Evolutionary conservation across 2,113 vertebrate species (phyloP).

Genomic region (Anhinga anhinga): DNA sequence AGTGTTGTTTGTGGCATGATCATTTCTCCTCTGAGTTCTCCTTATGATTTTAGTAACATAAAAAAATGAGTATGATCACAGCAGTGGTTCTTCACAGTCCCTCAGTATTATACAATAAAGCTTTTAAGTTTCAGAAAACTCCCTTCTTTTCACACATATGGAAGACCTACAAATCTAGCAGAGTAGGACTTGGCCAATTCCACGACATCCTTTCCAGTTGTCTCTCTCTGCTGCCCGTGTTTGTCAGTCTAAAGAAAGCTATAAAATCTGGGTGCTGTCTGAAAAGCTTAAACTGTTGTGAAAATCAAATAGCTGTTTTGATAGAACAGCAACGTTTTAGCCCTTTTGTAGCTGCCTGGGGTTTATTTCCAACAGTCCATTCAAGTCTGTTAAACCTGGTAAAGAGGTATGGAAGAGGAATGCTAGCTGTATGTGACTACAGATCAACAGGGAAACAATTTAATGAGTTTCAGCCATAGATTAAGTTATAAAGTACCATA

Average conservation of each 20-base stretch:
- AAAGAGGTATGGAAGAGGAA: background rate
- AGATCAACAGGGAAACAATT: background rate
- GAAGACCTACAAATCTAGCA: background rate
- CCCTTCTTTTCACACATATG: background rate
- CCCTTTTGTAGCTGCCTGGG: background rate
- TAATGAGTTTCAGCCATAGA: background rate
- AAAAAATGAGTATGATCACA: background rate
- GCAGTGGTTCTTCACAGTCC: background rate
- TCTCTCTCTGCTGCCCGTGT: background rate
- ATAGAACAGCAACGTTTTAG: background rate
- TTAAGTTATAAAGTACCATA: background rate
- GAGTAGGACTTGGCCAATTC: background rate
- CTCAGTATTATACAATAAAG: background rate
- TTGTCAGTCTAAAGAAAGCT: background rate
- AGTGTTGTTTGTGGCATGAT: background rate
- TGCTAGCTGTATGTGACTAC: background rate
- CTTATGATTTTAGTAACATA: background rate
- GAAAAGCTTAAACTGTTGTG: background rate
- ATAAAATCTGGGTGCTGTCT: background rate
- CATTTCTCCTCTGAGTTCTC: background rate
- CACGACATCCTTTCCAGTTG: background rate
- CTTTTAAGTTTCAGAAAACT: background rate
- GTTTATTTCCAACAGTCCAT: background rate
- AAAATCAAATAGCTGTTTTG: background rate
- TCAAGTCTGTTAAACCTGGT: background rate